Percentiles rank a stretch among this genome's conserved stretches.
Conservation (phyloP, 2,888 invertebrate genomes). For the Epirrhoe alternata region DNA sequence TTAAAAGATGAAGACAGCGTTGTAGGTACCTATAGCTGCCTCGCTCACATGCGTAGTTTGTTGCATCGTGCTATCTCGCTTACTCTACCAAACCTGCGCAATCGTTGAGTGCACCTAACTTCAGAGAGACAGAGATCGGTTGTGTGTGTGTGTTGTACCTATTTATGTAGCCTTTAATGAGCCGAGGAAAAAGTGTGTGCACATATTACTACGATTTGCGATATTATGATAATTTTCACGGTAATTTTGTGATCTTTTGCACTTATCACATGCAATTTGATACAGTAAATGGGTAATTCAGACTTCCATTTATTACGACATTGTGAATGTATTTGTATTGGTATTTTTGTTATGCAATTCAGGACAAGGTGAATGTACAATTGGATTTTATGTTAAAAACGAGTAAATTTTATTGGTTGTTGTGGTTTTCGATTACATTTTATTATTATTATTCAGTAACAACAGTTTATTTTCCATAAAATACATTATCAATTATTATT, state of each 20-base stretch:
- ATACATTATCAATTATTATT: too few species aligned
- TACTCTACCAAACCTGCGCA: too few species aligned
- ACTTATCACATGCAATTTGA: slow-evolving; percentile 22
- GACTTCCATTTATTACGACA: slow-evolving; percentile 1
- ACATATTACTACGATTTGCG: neutral
- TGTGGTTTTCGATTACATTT: neutral
- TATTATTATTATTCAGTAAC: neutral
- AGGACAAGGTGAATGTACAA: slow-evolving; percentile 13
- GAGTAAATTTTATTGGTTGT: neutral
- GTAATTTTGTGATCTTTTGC: slow-evolving; percentile 23
- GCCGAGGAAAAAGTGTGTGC: too few species aligned
- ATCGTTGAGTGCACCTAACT: too few species aligned
- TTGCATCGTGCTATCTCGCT: too few species aligned
- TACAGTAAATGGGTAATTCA: slow-evolving; percentile 12
- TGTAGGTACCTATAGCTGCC: too few species aligned
- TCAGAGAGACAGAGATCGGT: too few species aligned
- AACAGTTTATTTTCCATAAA: neutral
- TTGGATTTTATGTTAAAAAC: neutral
- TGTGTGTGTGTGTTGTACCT: too few species aligned
- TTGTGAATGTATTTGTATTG: slow-evolving; percentile 18
- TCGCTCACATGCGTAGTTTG: too few species aligned
- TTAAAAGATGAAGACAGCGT: too few species aligned
- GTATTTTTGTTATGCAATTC: slow-evolving; percentile 17
- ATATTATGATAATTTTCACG: slow-evolving; percentile 7
- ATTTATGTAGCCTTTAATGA: too few species aligned